phyloP scores from a whole-genome alignment of 2,797 vertebrate species.

The Phalanger gymnotis region DNA sequence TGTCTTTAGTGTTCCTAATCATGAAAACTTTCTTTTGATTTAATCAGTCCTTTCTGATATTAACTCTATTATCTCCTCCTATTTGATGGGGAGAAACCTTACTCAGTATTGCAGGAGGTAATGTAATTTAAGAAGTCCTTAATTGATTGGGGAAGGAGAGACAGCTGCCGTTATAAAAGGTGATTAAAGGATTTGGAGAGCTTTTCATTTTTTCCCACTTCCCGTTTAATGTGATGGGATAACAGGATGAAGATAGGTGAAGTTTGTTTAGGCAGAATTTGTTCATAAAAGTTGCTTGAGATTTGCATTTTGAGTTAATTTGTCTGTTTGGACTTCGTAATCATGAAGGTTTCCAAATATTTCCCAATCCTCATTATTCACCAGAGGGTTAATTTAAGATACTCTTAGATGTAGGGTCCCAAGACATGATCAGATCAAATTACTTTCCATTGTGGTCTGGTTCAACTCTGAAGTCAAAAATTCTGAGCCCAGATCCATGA shows the following conservation, averaged over 20 bases:
- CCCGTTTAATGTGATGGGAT: slow-evolving; percentile 23
- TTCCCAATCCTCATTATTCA: slow-evolving; percentile 40
- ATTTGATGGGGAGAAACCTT: slow-evolving; percentile 17
- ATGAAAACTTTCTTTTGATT: slow-evolving; percentile 17
- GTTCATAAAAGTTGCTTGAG: slow-evolving; percentile 48
- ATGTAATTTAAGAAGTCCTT: slow-evolving; percentile 3
- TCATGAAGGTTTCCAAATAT: background rate
- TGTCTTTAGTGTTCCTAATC: background rate
- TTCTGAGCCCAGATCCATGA: background rate
- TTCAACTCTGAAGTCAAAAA: background rate
- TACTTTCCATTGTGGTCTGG: background rate
- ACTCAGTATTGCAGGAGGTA: background rate
- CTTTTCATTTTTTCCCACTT: slow-evolving; percentile 21
- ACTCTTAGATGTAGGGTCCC: background rate
- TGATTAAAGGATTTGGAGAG: slow-evolving; percentile 38
- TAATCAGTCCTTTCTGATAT: background rate
- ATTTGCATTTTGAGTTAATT: slow-evolving; percentile 25
- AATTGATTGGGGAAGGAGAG: slow-evolving; percentile 47
- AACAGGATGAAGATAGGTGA: slow-evolving; percentile 49
- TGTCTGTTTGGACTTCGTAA: slow-evolving; percentile 13
- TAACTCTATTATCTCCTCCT: background rate
- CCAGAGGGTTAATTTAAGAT: background rate
- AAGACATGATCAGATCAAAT: background rate
- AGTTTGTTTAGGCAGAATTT: slow-evolving; percentile 37
- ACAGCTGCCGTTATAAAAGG: slow-evolving; percentile 38